phyloP scores from a whole-genome alignment of 2,797 vertebrate genomes.

The Euthynnus affinis region DNA sequence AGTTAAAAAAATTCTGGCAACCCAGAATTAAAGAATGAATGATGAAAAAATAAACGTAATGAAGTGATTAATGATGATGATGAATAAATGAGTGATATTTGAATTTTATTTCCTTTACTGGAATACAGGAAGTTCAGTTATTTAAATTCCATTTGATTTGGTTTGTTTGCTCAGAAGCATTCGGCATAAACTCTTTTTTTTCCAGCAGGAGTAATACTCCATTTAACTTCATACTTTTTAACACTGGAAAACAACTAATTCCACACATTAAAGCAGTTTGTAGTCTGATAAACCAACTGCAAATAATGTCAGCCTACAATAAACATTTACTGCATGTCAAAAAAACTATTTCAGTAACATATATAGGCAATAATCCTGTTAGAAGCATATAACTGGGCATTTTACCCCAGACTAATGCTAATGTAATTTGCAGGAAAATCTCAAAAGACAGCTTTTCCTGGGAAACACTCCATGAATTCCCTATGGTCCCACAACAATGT shows the following conservation, averaged over 20 bases:
- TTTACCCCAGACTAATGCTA: slow-evolving; percentile 39
- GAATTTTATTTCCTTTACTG: slow-evolving; percentile 3
- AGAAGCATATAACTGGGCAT: slow-evolving; percentile 34
- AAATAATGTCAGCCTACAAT: slow-evolving; percentile 25
- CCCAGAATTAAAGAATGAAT: slow-evolving; percentile 17
- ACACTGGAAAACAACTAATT: neutral
- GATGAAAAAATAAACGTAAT: slow-evolving; percentile 21
- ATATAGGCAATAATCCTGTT: slow-evolving; percentile 57
- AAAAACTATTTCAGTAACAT: slow-evolving; percentile 43
- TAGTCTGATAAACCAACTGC: slow-evolving; percentile 6
- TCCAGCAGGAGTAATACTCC: neutral
- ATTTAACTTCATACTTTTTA: slow-evolving; percentile 1
- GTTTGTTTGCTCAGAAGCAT: slow-evolving; percentile 17
- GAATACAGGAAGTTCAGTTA: slow-evolving; percentile 12
- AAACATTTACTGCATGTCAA: slow-evolving; percentile 35
- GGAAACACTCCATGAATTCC: slow-evolving; percentile 27
- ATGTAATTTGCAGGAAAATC: slow-evolving; percentile 55
- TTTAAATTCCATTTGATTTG: neutral
- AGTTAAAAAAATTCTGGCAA: neutral
- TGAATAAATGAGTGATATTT: slow-evolving; percentile 24
- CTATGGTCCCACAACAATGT: slow-evolving; percentile 35
- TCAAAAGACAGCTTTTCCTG: slow-evolving; percentile 47
- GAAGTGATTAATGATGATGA: slow-evolving; percentile 11
- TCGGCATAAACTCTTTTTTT: slow-evolving; percentile 11
- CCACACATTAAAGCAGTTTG: slow-evolving; percentile 5